Percentiles rank a stretch among this genome's conserved stretches.
Conservation (phyloP, 2,888 invertebrate species). For the Therioaphis trifolii region DNA sequence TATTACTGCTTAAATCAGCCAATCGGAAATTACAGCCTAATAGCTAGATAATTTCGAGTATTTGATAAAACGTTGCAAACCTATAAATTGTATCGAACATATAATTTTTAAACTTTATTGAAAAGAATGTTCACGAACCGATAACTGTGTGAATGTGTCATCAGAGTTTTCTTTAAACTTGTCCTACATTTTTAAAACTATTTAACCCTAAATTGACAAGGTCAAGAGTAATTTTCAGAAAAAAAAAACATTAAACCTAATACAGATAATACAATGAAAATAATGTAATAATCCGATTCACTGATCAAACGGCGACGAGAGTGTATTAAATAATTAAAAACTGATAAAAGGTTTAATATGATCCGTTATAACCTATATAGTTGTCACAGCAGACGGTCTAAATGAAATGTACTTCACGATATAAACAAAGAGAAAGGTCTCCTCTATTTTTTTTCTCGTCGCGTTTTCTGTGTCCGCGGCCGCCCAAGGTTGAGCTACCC, state of each 20-base stretch:
- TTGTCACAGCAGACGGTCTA: constrained; percentile 38
- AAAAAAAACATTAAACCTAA: neutral
- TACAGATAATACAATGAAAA: neutral
- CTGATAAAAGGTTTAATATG: neutral
- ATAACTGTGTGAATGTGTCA: neutral
- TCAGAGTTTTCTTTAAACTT: neutral
- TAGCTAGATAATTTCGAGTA: too few relatives aligned
- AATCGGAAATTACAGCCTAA: too few relatives aligned
- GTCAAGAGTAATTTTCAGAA: neutral
- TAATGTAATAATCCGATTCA: neutral
- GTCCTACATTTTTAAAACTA: neutral
- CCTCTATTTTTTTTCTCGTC: neutral
- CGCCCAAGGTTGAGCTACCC: constrained; percentile 54
- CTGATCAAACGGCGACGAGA: neutral
- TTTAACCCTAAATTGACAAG: neutral
- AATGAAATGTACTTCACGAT: constrained; percentile 19
- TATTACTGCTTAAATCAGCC: too few relatives aligned
- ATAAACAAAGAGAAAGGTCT: constrained; percentile 51
- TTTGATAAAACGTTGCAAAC: too few relatives aligned
- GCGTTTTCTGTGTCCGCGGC: constrained; percentile 10
- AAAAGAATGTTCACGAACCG: neutral
- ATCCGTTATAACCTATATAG: constrained; percentile 48
- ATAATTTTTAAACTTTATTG: neutral
- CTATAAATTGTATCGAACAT: neutral
- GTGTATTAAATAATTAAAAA: constrained; percentile 21